Evolutionary conservation across 2,888 invertebrate genomes (phyloP).

Genomic region (Lepidonotus clava): DNA sequence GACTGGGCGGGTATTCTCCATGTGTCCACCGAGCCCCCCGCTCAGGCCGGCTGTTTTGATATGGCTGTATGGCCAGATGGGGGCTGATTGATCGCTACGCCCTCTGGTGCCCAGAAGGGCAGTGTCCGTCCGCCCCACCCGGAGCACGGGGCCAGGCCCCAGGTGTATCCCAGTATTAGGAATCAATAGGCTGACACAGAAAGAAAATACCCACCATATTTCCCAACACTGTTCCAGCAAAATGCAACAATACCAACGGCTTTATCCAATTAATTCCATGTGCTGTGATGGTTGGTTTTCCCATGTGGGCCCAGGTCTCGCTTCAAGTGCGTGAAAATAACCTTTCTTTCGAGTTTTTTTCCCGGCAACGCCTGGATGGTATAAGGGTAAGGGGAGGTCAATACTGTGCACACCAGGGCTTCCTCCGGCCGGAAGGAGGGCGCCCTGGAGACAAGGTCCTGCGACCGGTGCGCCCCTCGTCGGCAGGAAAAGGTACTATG

Average conservation of each 20-base stretch:
- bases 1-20: neutral
- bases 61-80: neutral
- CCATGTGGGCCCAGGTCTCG: no score
- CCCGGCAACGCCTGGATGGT: neutral
- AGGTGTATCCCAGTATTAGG: neutral
- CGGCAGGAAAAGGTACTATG: neutral
- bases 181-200: constrained; percentile 6
- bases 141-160: neutral
- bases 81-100: constrained; percentile 14
- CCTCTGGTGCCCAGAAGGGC: neutral
- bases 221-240: neutral
- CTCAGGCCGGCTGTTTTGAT: neutral
- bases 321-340: no score
- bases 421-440: neutral
- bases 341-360: no score
- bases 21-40: neutral
- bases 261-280: no score
- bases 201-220: neutral
- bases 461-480: neutral
- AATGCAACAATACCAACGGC: no score
- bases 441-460: neutral
- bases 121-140: constrained; percentile 9
- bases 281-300: no score
- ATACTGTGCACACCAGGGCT: neutral
- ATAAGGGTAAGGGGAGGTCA: neutral